A percentile compares a stretch with the other conserved stretches of the same genome.
Evolutionary conservation across 64 coral and sea anemone species (phyloP).

Genomic region (Trachythela sp.): DNA sequence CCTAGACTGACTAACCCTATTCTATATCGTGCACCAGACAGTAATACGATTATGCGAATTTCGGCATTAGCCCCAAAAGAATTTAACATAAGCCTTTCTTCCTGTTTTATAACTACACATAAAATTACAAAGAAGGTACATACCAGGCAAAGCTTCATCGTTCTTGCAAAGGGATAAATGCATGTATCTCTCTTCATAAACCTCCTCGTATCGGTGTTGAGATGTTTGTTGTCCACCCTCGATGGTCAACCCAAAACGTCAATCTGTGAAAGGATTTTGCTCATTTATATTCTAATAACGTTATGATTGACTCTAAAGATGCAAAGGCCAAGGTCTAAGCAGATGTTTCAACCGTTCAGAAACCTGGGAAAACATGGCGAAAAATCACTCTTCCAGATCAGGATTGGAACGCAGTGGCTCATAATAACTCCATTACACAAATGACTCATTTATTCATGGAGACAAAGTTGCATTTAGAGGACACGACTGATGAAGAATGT

Average conservation of each 20-base stretch:
- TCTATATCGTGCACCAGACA: neutral
- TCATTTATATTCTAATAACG: neutral
- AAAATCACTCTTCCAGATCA: conserved; percentile 41
- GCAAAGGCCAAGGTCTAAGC: conserved; percentile 42
- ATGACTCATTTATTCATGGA: conserved; percentile 18
- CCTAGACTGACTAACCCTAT: neutral
- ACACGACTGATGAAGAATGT: neutral
- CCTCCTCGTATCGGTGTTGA: neutral
- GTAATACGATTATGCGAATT: neutral
- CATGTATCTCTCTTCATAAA: neutral
- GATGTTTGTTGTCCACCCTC: neutral
- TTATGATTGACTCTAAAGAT: conserved; percentile 59
- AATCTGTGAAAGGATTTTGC: neutral
- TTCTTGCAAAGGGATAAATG: neutral
- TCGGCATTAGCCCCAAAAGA: neutral
- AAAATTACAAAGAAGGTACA: neutral
- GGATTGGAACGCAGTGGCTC: neutral
- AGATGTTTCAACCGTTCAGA: conserved; percentile 40
- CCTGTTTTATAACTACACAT: neutral
- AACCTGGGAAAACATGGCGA: conserved; percentile 46
- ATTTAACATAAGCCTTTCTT: neutral
- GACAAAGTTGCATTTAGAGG: neutral
- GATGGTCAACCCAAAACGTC: neutral
- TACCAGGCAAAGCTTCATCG: neutral
- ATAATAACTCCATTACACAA: neutral